phyloP scores from a whole-genome alignment of 2,888 invertebrate genomes.

The Tethea ocularis region DNA sequence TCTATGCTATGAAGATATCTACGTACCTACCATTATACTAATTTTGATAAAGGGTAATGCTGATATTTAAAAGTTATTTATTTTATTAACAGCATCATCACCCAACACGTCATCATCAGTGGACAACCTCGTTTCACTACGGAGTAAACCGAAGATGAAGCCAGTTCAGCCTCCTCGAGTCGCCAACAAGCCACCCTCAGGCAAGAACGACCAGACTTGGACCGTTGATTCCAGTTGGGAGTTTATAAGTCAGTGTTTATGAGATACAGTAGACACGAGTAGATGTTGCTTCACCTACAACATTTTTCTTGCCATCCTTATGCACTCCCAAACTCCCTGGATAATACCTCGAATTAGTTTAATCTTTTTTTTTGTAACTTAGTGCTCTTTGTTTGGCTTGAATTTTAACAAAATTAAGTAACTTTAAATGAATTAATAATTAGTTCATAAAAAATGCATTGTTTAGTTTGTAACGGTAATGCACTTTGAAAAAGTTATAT shows the following conservation, averaged over 20 bases:
- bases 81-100: constrained; percentile 67
- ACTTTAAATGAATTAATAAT: background rate
- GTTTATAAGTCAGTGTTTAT: constrained; percentile 87
- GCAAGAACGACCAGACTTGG: constrained; percentile 87
- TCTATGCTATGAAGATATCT: too few relatives aligned
- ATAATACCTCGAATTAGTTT: constrained; percentile 8
- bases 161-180: constrained; percentile 89
- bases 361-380: background rate
- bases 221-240: constrained; percentile 96
- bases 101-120: constrained; percentile 86
- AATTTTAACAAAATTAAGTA: background rate
- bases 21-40: too few relatives aligned
- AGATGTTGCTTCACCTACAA: constrained; percentile 4
- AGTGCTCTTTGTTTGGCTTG: background rate
- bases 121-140: constrained; percentile 85
- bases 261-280: constrained; percentile 40
- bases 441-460: too few relatives aligned
- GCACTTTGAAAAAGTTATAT: background rate
- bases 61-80: background rate
- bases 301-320: constrained; percentile 26
- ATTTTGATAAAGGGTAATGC: background rate
- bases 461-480: background rate
- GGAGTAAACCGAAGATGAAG: constrained; percentile 85
- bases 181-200: constrained; percentile 68
- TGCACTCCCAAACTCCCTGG: constrained; percentile 37